These are phyloP conservation scores for Hypolimnas misippus DNA, from an alignment of 2,888 invertebrate species.

Conservation along the genomic window DNA sequence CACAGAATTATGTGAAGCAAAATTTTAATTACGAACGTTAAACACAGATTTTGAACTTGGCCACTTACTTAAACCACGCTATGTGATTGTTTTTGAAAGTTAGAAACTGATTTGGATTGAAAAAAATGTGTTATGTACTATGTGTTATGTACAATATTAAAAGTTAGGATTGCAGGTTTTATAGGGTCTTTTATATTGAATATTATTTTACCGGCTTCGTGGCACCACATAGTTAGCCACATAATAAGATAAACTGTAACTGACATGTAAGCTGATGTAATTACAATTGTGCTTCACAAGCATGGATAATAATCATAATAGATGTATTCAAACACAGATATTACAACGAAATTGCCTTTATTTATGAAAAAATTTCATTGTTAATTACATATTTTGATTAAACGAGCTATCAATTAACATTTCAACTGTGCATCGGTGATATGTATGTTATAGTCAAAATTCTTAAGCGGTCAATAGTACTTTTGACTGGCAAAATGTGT, in stretches of 20 bases:
- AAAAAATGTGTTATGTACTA: too few relatives aligned
- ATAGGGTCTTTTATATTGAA: not conserved
- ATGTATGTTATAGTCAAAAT: too few relatives aligned
- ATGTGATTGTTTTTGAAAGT: too few relatives aligned
- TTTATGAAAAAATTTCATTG: not conserved
- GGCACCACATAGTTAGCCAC: not conserved
- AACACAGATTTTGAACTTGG: too few relatives aligned
- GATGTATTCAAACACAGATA: not conserved
- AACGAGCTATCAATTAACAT: not conserved
- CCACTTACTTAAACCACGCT: too few relatives aligned
- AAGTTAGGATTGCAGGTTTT: too few relatives aligned
- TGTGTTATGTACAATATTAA: too few relatives aligned
- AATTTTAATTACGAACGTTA: too few relatives aligned
- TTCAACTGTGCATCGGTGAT: constrained; percentile 5
- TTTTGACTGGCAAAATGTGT: too few relatives aligned
- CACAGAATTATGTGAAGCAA: too few relatives aligned
- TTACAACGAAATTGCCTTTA: not conserved
- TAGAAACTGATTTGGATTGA: too few relatives aligned
- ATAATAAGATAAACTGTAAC: constrained; percentile 10
- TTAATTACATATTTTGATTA: not conserved
- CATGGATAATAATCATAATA: not conserved
- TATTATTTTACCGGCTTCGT: not conserved
- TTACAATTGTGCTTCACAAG: not conserved
- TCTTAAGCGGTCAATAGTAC: too few relatives aligned
- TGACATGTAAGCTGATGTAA: constrained; percentile 5